Percentiles rank a stretch among this genome's conserved stretches.
These are phyloP conservation scores for Drosophila flavopinicola DNA, from an alignment of 2,888 invertebrate species.

Conservation along the genomic window DNA sequence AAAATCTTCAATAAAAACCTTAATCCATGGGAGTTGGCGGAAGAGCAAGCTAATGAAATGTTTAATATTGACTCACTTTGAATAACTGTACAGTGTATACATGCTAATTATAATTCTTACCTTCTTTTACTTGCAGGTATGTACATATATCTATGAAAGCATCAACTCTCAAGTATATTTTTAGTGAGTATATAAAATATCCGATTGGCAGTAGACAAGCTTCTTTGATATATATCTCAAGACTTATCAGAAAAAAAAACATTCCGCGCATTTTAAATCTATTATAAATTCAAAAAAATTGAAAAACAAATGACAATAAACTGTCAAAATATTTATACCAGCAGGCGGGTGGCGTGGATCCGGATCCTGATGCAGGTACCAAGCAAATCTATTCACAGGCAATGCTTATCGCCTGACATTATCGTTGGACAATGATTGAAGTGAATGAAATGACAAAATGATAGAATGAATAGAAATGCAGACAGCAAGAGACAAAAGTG, in stretches of 20 bases:
- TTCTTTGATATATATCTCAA: not conserved
- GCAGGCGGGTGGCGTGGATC: too few relatives aligned
- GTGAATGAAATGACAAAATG: conserved; percentile 55
- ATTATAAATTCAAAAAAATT: not conserved
- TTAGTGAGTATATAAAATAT: conserved; percentile 17
- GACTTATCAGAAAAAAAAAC: not conserved
- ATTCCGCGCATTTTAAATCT: conserved; percentile 14
- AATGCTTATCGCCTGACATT: conserved; percentile 31
- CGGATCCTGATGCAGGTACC: conserved; percentile 18
- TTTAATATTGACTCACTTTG: conserved; percentile 19
- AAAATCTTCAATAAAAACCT: conserved; percentile 18
- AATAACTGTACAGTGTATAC: conserved; percentile 1
- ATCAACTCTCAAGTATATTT: not conserved
- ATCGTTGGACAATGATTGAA: conserved; percentile 49
- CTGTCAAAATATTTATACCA: conserved; percentile 50
- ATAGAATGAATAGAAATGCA: conserved; percentile 38
- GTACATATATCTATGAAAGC: conserved; percentile 29
- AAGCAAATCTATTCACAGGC: conserved; percentile 5
- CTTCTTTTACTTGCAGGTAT: conserved; percentile 61
- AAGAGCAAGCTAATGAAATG: conserved; percentile 22
- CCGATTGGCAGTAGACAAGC: not conserved
- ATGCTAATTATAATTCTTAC: conserved; percentile 21
- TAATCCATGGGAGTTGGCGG: conserved; percentile 1
- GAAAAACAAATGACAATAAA: conserved; percentile 52
- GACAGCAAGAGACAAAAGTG: conserved; percentile 46